Percentiles rank a stretch among this genome's conserved stretches.
phyloP scores from a whole-genome alignment of 1,140 invertebrate genomes.

The Chironomus tepperi region DNA sequence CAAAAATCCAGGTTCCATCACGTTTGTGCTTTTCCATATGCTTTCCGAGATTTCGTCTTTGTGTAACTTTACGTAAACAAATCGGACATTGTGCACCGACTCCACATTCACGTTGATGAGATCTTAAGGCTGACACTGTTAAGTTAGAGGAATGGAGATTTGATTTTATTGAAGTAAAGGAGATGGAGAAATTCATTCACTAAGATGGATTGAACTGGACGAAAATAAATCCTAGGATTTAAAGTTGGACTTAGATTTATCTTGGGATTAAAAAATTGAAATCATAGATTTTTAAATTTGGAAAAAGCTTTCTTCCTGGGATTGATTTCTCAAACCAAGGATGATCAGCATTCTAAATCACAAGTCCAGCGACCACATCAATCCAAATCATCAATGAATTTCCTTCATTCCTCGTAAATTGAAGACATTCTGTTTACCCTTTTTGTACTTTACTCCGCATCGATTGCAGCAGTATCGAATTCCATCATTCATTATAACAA shows the following conservation, averaged over 20 bases:
- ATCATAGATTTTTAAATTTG: background rate
- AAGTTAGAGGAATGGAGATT: background rate
- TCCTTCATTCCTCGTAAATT: too few relatives aligned
- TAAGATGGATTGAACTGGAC: too few relatives aligned
- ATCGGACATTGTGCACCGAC: slow-evolving; percentile 25
- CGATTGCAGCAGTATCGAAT: slow-evolving; percentile 23
- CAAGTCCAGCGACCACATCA: too few relatives aligned
- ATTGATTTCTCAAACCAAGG: too few relatives aligned
- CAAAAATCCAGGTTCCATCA: background rate
- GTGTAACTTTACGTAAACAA: slow-evolving; percentile 25
- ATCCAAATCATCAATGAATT: too few relatives aligned
- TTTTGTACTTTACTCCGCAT: slow-evolving; percentile 26
- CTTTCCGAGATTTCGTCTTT: slow-evolving; percentile 25
- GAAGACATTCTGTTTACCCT: background rate
- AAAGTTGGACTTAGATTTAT: too few relatives aligned
- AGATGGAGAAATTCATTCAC: too few relatives aligned
- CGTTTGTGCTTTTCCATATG: slow-evolving; percentile 25
- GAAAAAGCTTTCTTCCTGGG: too few relatives aligned
- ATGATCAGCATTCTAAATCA: too few relatives aligned
- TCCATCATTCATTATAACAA: slow-evolving; percentile 18
- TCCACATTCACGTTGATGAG: slow-evolving; percentile 26
- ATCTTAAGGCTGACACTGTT: background rate
- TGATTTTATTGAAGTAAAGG: too few relatives aligned
- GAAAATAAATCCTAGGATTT: too few relatives aligned
- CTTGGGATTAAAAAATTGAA: background rate